A percentile compares a stretch with the other conserved stretches of the same genome.
These are phyloP conservation scores for Cylloceria caligata DNA, from an alignment of 2,888 invertebrate genomes.

Conservation along the genomic window DNA sequence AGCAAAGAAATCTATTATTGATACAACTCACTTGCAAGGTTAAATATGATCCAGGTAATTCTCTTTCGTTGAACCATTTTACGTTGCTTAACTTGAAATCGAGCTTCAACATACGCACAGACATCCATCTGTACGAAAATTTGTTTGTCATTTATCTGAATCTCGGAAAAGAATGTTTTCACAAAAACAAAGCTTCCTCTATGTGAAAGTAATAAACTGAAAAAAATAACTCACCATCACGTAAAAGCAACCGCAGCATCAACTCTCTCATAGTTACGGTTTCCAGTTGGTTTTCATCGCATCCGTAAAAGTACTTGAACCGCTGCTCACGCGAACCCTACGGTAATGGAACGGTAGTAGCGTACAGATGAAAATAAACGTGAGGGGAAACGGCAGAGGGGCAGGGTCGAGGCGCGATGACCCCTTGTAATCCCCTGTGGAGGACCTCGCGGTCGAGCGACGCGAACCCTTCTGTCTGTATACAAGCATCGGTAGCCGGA, in stretches of 20 bases:
- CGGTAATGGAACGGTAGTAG: conserved; percentile 22
- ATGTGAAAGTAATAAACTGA: too few species aligned
- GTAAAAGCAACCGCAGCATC: background rate
- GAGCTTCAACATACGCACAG: too few species aligned
- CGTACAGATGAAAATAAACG: background rate
- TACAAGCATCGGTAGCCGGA: conserved; percentile 22
- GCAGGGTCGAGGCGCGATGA: conserved; percentile 27
- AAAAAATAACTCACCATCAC: background rate
- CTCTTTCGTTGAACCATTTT: too few species aligned
- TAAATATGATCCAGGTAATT: too few species aligned
- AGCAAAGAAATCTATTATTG: too few species aligned
- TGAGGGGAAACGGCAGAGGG: background rate
- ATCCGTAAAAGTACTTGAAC: conserved; percentile 17
- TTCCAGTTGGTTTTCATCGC: conserved; percentile 19
- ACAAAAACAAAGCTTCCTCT: too few species aligned
- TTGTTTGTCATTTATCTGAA: too few species aligned
- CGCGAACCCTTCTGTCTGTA: conserved; percentile 31
- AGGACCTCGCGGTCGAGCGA: conserved; percentile 27
- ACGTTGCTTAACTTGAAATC: too few species aligned
- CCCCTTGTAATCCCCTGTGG: conserved; percentile 39
- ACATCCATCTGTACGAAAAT: too few species aligned
- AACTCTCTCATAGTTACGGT: background rate
- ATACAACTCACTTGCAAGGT: too few species aligned
- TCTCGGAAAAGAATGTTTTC: too few species aligned
- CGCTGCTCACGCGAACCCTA: background rate